Conservation (phyloP, 2,113 vertebrate species). For the Coreoperca whiteheadi region DNA sequence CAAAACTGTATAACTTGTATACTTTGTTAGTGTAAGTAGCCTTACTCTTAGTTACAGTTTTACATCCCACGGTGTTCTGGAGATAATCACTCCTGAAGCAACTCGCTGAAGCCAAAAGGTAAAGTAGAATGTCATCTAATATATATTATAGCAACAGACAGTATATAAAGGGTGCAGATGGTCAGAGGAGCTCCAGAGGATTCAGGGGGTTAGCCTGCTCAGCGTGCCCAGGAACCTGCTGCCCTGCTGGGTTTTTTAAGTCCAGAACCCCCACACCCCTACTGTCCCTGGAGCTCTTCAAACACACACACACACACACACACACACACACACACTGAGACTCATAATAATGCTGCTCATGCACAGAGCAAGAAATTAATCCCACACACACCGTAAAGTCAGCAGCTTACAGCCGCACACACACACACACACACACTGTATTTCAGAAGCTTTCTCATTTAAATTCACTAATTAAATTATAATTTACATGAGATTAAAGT, state of each 20-base stretch:
- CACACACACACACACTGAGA: constrained; percentile 25
- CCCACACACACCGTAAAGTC: constrained; percentile 49
- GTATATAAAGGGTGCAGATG: no score
- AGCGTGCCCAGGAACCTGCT: constrained; percentile 21
- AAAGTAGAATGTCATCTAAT: no score
- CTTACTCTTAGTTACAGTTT: not conserved
- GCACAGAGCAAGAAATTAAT: constrained; percentile 53
- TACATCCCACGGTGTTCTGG: not conserved
- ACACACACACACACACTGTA: constrained; percentile 17
- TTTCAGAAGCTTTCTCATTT: constrained; percentile 46
- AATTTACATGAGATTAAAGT: constrained; percentile 79
- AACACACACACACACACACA: constrained; percentile 33
- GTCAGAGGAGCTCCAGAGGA: constrained; percentile 24
- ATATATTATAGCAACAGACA: no score
- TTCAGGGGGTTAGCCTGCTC: not conserved
- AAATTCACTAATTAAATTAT: constrained; percentile 76
- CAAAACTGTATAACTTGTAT: not conserved
- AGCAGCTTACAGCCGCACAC: constrained; percentile 41
- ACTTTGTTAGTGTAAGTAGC: not conserved
- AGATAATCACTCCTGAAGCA: not conserved
- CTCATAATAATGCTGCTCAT: constrained; percentile 59
- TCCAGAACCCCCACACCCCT: not conserved
- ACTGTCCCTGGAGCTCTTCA: constrained; percentile 23
- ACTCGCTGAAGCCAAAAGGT: not conserved
- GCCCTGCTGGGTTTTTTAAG: constrained; percentile 22